phyloP scores from a whole-genome alignment of 2,113 vertebrate genomes.

The Notarius quadriscutis region DNA sequence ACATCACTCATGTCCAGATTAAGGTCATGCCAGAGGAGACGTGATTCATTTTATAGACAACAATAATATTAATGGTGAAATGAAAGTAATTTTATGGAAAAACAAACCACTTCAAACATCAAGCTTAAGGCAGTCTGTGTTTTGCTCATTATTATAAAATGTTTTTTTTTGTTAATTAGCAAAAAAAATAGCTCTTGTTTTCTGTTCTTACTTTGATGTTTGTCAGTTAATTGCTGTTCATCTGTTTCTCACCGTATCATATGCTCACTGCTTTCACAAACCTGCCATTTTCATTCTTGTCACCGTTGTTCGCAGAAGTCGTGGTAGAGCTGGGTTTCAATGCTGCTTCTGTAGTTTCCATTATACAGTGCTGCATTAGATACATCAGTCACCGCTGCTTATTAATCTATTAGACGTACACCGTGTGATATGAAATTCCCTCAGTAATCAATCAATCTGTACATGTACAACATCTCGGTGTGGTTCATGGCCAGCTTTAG shows the following conservation, averaged over 20 bases:
- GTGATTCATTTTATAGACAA: neutral
- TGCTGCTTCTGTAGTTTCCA: slow-evolving; percentile 26
- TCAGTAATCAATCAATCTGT: neutral
- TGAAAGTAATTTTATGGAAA: slow-evolving; percentile 8
- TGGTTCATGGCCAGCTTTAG: slow-evolving; percentile 34
- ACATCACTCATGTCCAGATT: neutral
- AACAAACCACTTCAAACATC: slow-evolving; percentile 73
- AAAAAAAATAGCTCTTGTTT: slow-evolving; percentile 46
- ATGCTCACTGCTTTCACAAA: slow-evolving; percentile 48
- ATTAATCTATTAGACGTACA: slow-evolving; percentile 35
- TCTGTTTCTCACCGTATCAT: slow-evolving; percentile 55
- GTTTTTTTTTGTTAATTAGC: slow-evolving; percentile 19
- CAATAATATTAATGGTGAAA: slow-evolving; percentile 32
- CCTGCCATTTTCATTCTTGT: slow-evolving; percentile 27
- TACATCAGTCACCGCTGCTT: slow-evolving; percentile 27
- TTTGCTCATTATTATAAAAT: slow-evolving; percentile 46
- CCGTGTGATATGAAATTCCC: slow-evolving; percentile 37
- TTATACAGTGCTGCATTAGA: slow-evolving; percentile 8
- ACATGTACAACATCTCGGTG: slow-evolving; percentile 13
- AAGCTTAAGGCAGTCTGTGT: slow-evolving; percentile 65
- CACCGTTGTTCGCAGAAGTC: slow-evolving; percentile 5
- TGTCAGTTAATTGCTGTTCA: slow-evolving; percentile 68
- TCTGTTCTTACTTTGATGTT: slow-evolving; percentile 65
- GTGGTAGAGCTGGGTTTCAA: slow-evolving; percentile 14
- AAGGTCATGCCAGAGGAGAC: neutral